phyloP scores from a whole-genome alignment of 30 jellyfish, hydroid and myxozoan species.

The Aurelia sp. region DNA sequence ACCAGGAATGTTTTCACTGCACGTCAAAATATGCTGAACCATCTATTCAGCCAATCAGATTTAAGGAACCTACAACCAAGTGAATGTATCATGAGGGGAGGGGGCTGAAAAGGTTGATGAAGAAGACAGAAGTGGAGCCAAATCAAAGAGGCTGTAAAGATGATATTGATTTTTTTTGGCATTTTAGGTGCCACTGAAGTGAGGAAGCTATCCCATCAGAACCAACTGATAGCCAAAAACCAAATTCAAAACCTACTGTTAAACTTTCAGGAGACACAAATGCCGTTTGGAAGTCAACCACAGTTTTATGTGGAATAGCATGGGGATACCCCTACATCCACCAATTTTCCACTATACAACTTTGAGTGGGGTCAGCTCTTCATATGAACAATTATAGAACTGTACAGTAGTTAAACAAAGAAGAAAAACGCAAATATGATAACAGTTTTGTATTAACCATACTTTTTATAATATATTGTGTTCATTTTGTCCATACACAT shows the following conservation, averaged over 20 bases:
- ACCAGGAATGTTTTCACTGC: conserved; percentile 21
- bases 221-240: conserved; percentile 20
- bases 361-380: too few species aligned
- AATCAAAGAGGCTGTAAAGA: conserved; percentile 17
- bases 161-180: conserved; percentile 17
- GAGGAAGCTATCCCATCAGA: conserved; percentile 24
- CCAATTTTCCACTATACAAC: too few species aligned
- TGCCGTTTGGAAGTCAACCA: too few species aligned
- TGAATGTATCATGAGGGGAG: too few species aligned
- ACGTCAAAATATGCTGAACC: conserved; percentile 27
- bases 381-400: too few species aligned
- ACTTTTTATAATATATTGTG: too few species aligned
- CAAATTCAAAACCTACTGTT: conserved; percentile 34
- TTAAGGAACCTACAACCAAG: conserved; percentile 10
- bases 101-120: not conserved
- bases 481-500: not conserved
- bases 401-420: too few species aligned
- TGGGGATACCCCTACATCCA: too few species aligned
- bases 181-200: conserved; percentile 47
- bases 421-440: too few species aligned
- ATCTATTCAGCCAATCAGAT: conserved; percentile 37
- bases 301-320: too few species aligned
- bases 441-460: too few species aligned
- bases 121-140: conserved; percentile 21
- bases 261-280: not conserved